Conservation (phyloP, 2,888 invertebrate species). For the Tinea trinotella region DNA sequence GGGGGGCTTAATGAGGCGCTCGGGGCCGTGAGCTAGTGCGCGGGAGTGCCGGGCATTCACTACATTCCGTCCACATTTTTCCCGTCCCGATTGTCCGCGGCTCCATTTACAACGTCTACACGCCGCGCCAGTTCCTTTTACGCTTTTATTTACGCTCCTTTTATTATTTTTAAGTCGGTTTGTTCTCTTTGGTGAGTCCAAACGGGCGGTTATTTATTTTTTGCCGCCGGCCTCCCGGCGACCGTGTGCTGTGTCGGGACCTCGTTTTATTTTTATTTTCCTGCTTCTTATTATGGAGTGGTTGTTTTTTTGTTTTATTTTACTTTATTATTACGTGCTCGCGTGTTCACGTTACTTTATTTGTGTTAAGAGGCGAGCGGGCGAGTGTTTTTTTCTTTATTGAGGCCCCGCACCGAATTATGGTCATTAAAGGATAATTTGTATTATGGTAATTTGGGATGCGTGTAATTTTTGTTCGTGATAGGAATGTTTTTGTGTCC, state of each 20-base stretch:
- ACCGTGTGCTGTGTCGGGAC: slow-evolving; percentile 64
- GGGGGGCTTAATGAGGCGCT: neutral
- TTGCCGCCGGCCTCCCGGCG: slow-evolving; percentile 68
- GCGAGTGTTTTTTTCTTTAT: slow-evolving; percentile 54
- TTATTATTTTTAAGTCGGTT: slow-evolving; percentile 72
- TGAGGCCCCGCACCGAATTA: slow-evolving; percentile 67
- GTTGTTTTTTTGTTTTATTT: slow-evolving; percentile 43
- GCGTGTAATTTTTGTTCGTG: slow-evolving; percentile 70
- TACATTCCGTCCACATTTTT: slow-evolving; percentile 67
- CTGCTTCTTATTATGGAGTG: slow-evolving; percentile 71
- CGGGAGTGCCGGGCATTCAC: slow-evolving; percentile 46
- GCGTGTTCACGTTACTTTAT: slow-evolving; percentile 67
- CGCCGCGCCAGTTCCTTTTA: slow-evolving; percentile 70
- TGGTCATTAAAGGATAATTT: slow-evolving; percentile 73
- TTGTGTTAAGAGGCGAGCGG: slow-evolving; percentile 68
- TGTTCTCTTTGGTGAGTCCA: slow-evolving; percentile 66
- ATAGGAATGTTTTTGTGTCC: slow-evolving; percentile 56
- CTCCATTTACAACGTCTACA: slow-evolving; percentile 72
- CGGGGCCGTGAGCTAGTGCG: neutral
- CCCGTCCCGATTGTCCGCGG: slow-evolving; percentile 66
- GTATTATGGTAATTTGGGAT: slow-evolving; percentile 70
- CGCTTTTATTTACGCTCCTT: slow-evolving; percentile 72
- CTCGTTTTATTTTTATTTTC: slow-evolving; percentile 70
- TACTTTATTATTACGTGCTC: slow-evolving; percentile 65
- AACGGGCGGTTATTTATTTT: slow-evolving; percentile 66